Percentiles rank a stretch among this genome's conserved stretches.
Evolutionary conservation across 1,140 invertebrate genomes (phyloP).

Genomic region (Drosophila parabipectinata): DNA sequence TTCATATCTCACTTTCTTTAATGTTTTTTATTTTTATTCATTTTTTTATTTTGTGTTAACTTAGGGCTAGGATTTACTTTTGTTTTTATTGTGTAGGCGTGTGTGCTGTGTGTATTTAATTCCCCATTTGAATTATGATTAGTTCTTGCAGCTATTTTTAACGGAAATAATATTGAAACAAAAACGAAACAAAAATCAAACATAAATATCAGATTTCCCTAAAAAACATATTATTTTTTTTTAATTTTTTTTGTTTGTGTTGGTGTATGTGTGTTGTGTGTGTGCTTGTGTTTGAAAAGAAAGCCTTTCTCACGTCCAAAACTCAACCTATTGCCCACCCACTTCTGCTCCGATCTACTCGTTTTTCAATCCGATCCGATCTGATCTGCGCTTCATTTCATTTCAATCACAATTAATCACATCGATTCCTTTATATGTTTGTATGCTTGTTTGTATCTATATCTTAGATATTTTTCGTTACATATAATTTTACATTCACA

Average conservation of each 20-base stretch:
- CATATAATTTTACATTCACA: conserved; percentile 81
- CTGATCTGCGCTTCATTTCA: conserved; percentile 47
- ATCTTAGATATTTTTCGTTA: conserved; percentile 56
- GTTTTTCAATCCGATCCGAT: conserved; percentile 27
- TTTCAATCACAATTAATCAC: conserved; percentile 83
- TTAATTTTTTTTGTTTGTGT: conserved; percentile 43
- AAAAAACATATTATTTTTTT: conserved; percentile 29
- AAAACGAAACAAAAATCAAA: conserved; percentile 38
- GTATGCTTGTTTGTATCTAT: conserved; percentile 57
- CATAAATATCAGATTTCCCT: conserved; percentile 46
- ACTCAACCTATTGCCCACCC: conserved; percentile 49
- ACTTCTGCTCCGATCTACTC: background rate
- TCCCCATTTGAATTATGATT: conserved; percentile 46
- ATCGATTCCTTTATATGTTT: conserved; percentile 76
- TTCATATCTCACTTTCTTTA: conserved; percentile 27
- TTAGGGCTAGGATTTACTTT: conserved; percentile 56
- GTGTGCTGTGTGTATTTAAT: conserved; percentile 36
- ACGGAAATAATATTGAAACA: conserved; percentile 30
- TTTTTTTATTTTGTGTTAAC: conserved; percentile 32
- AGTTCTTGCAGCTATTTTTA: conserved; percentile 14
- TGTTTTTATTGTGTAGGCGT: conserved; percentile 47
- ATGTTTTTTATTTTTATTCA: background rate
- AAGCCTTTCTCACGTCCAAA: conserved; percentile 48
- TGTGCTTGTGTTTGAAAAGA: conserved; percentile 64
- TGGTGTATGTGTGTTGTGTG: conserved; percentile 25